These are phyloP conservation scores for Alexandromys oeconomus DNA, from an alignment of 2,797 vertebrate species.

Conservation along the genomic window DNA sequence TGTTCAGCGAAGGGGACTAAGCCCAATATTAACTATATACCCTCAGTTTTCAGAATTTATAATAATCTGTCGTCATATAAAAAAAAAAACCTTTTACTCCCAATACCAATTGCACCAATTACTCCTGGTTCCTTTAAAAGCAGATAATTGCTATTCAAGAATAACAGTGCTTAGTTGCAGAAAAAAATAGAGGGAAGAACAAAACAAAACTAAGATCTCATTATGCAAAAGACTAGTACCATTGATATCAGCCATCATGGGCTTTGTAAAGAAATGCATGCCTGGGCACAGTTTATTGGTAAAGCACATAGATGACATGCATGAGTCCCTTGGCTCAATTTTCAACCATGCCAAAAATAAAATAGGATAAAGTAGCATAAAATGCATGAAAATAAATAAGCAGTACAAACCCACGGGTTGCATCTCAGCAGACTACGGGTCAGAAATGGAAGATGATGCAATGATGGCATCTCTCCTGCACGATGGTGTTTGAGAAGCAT, in stretches of 20 bases:
- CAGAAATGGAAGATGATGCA: background rate
- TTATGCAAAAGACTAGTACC: background rate
- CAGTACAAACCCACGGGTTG: background rate
- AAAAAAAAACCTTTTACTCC: background rate
- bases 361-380: background rate
- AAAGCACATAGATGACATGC: no score
- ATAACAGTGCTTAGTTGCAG: background rate
- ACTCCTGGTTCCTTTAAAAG: background rate
- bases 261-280: background rate
- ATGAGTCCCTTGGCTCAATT: background rate
- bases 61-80: background rate
- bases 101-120: background rate
- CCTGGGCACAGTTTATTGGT: background rate
- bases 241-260: background rate
- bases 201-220: background rate
- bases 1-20: background rate
- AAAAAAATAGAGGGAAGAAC: background rate
- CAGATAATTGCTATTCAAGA: background rate
- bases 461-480: accelerated
- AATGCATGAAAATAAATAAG: background rate
- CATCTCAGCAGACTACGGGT: background rate
- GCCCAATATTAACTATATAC: background rate
- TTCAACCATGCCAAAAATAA: background rate
- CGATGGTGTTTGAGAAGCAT: background rate
- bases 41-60: background rate